A percentile compares a stretch with the other conserved stretches of the same genome.
Conservation (phyloP, 1,140 invertebrate genomes). For the Palaemon carinicauda region DNA sequence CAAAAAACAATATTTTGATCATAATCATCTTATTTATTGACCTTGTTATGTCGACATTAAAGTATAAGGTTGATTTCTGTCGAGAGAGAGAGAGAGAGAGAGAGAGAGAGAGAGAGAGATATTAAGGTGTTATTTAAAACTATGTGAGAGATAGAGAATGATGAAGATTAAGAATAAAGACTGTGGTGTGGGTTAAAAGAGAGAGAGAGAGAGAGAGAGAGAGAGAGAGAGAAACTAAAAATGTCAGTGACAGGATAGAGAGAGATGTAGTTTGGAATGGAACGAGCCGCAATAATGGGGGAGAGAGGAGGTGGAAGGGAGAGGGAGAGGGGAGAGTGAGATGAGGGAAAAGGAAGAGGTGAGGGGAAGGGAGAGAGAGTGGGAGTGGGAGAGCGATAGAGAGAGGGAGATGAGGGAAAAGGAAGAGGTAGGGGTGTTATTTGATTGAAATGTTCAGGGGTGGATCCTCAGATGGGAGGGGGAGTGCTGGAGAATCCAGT, state of each 20-base stretch:
- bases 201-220: conserved; percentile 5
- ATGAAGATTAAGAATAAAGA: background rate
- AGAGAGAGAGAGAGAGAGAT: conserved; percentile 5
- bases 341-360: background rate
- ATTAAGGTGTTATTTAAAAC: too few relatives aligned
- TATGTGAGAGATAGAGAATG: background rate
- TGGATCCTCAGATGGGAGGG: too few relatives aligned
- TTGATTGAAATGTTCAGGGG: too few relatives aligned
- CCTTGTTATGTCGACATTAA: too few relatives aligned
- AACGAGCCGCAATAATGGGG: background rate
- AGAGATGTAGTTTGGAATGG: background rate
- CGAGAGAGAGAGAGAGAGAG: background rate
- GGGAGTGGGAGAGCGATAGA: background rate
- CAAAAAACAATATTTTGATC: too few relatives aligned
- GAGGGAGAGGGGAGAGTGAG: background rate
- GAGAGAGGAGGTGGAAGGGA: background rate
- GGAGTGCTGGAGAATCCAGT: too few relatives aligned
- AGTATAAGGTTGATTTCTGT: too few relatives aligned
- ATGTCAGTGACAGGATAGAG: background rate
- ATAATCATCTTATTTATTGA: too few relatives aligned
- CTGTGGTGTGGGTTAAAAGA: too few relatives aligned
- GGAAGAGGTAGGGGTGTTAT: too few relatives aligned
- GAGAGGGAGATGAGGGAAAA: conserved; percentile 13
- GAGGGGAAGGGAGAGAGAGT: background rate
- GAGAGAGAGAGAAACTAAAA: background rate